A percentile compares a stretch with the other conserved stretches of the same genome.
Evolutionary conservation across 1,140 invertebrate genomes (phyloP).

Genomic region (Kradibia gibbosae): DNA sequence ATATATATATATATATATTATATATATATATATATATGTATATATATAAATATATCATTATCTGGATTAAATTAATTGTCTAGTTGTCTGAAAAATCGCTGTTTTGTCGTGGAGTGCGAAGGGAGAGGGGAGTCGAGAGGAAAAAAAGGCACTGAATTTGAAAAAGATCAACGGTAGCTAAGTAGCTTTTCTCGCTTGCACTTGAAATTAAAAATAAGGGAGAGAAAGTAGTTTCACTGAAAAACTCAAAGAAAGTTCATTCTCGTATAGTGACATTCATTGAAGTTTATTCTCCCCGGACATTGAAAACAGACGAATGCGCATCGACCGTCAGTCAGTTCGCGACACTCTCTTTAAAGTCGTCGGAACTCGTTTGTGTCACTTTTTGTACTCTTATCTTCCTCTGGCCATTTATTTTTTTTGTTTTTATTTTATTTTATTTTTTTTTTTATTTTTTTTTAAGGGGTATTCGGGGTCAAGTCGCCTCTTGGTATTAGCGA

Average conservation of each 20-base stretch:
- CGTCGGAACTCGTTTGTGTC: constrained; percentile 20
- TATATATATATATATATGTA: too few relatives aligned
- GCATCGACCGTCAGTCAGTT: constrained; percentile 19
- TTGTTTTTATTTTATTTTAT: background rate
- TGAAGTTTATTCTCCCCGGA: background rate
- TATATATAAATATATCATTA: too few relatives aligned
- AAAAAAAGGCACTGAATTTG: background rate
- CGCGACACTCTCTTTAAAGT: constrained; percentile 13
- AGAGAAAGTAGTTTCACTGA: background rate
- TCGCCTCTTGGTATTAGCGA: constrained; percentile 25
- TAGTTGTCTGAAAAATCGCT: background rate
- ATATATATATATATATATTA: too few relatives aligned
- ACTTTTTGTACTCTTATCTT: background rate
- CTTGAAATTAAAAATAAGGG: background rate
- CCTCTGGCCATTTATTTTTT: background rate
- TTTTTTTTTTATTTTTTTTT: background rate
- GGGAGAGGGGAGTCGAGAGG: background rate
- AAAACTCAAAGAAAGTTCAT: background rate
- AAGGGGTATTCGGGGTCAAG: constrained; percentile 43
- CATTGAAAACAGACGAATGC: constrained; percentile 7
- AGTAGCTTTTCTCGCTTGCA: background rate
- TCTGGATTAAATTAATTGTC: background rate
- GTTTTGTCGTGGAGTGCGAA: too few relatives aligned
- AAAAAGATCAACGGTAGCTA: background rate
- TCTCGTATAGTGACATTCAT: background rate